Evolutionary conservation across 2,888 invertebrate species (phyloP).

Genomic region (Oithona nana): DNA sequence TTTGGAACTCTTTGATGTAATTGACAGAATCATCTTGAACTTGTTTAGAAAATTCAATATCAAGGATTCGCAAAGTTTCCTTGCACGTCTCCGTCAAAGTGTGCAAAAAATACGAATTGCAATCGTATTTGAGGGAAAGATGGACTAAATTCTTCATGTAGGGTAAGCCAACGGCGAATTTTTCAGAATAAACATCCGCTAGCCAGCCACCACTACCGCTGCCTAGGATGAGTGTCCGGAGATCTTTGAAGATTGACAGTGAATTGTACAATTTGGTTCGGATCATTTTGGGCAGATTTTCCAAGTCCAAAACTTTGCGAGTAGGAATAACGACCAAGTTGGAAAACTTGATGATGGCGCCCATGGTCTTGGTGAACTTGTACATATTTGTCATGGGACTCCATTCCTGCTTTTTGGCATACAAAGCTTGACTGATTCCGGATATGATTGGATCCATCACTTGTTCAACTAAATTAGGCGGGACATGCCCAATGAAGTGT

Average conservation of each 20-base stretch:
- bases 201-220: slow-evolving; percentile 11
- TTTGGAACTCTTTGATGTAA: slow-evolving; percentile 1
- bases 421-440: not conserved
- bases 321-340: slow-evolving; percentile 2
- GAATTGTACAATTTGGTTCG: slow-evolving; percentile 10
- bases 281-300: slow-evolving; percentile 3
- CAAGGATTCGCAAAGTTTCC: slow-evolving; percentile 4
- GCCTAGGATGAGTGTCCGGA: not conserved
- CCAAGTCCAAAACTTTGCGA: not conserved
- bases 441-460: not conserved
- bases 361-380: not conserved
- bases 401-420: not conserved
- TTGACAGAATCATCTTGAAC: not conserved
- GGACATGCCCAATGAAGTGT: not conserved
- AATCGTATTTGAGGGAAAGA: slow-evolving; percentile 12
- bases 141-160: slow-evolving; percentile 7
- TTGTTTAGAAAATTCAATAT: slow-evolving; percentile 11
- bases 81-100: slow-evolving; percentile 5
- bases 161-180: not conserved
- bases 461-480: not conserved
- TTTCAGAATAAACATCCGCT: slow-evolving; percentile 4
- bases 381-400: slow-evolving; percentile 5
- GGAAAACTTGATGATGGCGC: slow-evolving; percentile 2
- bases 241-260: not conserved
- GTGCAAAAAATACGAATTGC: slow-evolving; percentile 5